Evolutionary conservation across 1,140 invertebrate genomes (phyloP), one percentile per base, ranked within the genome.

Genomic region (Pachypsylla venusta): DNA sequence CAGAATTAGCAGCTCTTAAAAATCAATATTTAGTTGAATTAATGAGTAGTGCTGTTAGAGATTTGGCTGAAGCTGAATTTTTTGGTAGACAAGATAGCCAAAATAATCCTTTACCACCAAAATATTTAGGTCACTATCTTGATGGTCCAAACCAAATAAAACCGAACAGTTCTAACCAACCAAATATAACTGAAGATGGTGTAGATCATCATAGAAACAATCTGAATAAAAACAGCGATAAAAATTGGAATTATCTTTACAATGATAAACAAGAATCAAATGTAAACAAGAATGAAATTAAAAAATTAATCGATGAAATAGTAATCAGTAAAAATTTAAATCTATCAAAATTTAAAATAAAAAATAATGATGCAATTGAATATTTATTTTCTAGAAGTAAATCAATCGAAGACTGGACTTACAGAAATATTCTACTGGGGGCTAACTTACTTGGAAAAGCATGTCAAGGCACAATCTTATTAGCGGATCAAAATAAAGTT

Each of bases 11-110:
- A 26, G 80, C 81, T 62, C 75, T 96, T 35, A 78, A 76, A 62
- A 83, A 85, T 72, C 81, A 81, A 66, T 61, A 94, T 79, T 77
- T 95, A 20, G 85, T 93, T 13, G 87, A 91, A 72, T 74, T 92
- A 48, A 93, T 97, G 74, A 89, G 89, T 25, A 84, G 81, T 63
- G 87, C 89, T 2, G 82, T 95, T 25, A 77, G 82, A 54, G 88
- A 96, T 70, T 79, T 93, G 63, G 83, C 88, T 25, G 85, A 93
- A 69, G 85, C 88, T 1, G 90, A 95, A 73, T 96, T 96, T 70
- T 76, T 93, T 26, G 84, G 30, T 35, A 79, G 85, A 53, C 75
- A 85, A 57, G 90, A 94, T 64, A 79, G 80, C 59, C 84, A 90
- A 72, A 90, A 91, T 66, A 87, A 89, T 71, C 81, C 86, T 4